phyloP scores from a whole-genome alignment of 2,113 vertebrate genomes.

The Pseudopodoces humilis region DNA sequence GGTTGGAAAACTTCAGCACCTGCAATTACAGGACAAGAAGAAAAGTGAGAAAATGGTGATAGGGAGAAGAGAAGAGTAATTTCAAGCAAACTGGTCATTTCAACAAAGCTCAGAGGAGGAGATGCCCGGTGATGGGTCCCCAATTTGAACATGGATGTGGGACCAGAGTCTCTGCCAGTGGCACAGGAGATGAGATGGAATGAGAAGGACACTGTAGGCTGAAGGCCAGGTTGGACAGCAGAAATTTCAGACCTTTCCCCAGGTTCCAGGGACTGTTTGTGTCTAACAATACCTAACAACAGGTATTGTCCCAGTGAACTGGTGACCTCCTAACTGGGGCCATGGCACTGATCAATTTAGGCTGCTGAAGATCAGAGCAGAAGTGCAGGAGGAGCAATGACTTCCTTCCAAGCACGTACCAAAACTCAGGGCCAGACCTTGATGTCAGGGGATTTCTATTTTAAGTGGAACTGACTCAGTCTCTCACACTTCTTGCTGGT shows the following conservation, averaged over 20 bases:
- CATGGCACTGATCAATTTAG: background rate
- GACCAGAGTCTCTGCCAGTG: background rate
- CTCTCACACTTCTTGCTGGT: background rate
- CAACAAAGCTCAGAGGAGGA: background rate
- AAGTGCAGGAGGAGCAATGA: background rate
- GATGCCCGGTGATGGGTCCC: background rate
- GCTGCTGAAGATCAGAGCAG: background rate
- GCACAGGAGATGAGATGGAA: background rate
- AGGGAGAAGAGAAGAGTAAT: background rate
- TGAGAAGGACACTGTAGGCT: background rate
- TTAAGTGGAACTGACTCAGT: background rate
- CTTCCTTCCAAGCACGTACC: background rate
- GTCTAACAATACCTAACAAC: background rate
- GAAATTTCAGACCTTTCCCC: background rate
- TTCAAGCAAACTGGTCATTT: background rate
- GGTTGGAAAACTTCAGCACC: background rate
- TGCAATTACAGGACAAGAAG: background rate
- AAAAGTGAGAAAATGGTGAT: background rate
- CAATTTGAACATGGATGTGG: background rate
- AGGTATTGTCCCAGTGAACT: background rate
- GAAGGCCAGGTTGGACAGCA: background rate
- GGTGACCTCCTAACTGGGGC: background rate
- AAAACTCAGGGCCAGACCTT: background rate
- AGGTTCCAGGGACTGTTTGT: background rate
- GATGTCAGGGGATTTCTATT: background rate